A percentile compares a stretch with the other conserved stretches of the same genome.
Evolutionary conservation across 2,797 vertebrate species (phyloP).

Genomic region (Gallinago solitaria): DNA sequence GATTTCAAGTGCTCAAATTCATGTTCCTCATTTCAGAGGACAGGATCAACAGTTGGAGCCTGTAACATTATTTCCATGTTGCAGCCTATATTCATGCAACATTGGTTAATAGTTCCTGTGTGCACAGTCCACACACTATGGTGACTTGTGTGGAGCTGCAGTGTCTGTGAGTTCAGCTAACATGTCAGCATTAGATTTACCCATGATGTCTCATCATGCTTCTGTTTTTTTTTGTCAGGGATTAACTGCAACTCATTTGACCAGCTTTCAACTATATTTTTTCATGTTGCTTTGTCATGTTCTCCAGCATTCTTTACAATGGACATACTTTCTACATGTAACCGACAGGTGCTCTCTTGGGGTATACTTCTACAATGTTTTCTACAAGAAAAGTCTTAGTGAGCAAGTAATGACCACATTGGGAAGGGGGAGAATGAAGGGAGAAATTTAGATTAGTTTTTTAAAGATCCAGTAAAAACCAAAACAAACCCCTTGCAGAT

Average conservation of each 20-base stretch:
- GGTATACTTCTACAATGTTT: neutral
- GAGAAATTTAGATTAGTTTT: neutral
- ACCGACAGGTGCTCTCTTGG: neutral
- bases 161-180: neutral
- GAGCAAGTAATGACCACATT: neutral
- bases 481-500: neutral
- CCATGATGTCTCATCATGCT: neutral
- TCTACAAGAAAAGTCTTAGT: neutral
- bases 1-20: neutral
- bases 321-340: neutral
- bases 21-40: neutral
- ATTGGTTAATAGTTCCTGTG: neutral
- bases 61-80: neutral
- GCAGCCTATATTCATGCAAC: neutral
- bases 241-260: neutral
- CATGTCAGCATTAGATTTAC: neutral
- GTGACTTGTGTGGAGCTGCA: neutral
- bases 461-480: neutral
- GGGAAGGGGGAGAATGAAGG: neutral
- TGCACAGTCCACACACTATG: neutral
- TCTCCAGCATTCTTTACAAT: neutral
- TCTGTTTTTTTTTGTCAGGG: neutral
- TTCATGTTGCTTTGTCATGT: neutral
- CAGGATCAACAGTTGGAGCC: neutral
- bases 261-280: neutral